phyloP scores from a whole-genome alignment of 1,140 invertebrate species.

The Magallana angulata region DNA sequence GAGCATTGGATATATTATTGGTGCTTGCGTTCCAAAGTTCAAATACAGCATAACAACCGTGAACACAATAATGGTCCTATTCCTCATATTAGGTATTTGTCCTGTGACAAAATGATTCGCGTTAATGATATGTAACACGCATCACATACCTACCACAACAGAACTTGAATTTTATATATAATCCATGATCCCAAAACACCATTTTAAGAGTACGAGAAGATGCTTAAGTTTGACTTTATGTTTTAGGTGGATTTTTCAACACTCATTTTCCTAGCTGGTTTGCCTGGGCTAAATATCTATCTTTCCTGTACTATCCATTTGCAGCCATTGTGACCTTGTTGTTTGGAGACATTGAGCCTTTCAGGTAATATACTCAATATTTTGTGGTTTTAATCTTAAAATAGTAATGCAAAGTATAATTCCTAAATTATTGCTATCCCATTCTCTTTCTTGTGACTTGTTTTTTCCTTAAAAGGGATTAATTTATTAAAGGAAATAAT shows the following conservation, averaged over 20 bases:
- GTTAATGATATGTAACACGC: too few species aligned
- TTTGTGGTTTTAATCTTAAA: too few species aligned
- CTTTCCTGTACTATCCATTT: slow-evolving; percentile 90
- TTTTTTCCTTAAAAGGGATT: too few species aligned
- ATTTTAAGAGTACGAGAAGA: neutral
- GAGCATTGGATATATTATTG: slow-evolving; percentile 91
- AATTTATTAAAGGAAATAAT: too few species aligned
- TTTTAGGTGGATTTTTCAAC: slow-evolving; percentile 85
- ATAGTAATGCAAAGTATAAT: too few species aligned
- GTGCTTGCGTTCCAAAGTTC: slow-evolving; percentile 88
- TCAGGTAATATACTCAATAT: neutral
- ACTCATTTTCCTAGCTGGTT: slow-evolving; percentile 88
- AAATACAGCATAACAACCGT: slow-evolving; percentile 89
- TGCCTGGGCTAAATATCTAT: slow-evolving; percentile 87
- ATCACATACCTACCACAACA: neutral
- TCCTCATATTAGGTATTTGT: slow-evolving; percentile 86
- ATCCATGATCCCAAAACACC: too few species aligned
- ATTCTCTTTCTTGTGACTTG: too few species aligned
- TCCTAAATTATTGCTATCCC: too few species aligned
- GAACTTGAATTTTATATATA: neutral
- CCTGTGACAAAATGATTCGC: too few species aligned
- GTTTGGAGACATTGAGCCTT: neutral
- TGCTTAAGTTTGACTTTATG: neutral
- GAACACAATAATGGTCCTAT: slow-evolving; percentile 89
- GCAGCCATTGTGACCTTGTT: slow-evolving; percentile 84